Conservation (phyloP, 2,113 vertebrate species). For the Urocynchramus pylzowi region DNA sequence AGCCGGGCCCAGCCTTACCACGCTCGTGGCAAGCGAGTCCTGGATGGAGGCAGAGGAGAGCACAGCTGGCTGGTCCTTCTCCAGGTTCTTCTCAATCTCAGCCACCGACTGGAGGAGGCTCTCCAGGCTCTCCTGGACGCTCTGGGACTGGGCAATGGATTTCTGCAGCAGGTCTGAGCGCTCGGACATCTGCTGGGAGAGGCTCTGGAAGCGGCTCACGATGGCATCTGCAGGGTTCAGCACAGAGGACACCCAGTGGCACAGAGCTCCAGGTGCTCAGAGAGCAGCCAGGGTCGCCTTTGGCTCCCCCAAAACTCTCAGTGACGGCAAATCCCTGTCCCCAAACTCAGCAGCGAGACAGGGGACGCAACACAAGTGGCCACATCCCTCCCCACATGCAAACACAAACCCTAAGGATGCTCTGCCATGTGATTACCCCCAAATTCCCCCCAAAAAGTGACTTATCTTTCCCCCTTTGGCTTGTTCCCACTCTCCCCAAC, state of each 20-base stretch:
- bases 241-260: background rate
- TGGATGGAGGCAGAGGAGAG: constrained; percentile 84
- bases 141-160: constrained; percentile 91
- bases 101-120: constrained; percentile 84
- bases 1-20: constrained; percentile 70
- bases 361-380: fast-evolving
- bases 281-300: background rate
- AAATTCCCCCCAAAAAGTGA: background rate
- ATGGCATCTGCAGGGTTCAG: constrained; percentile 76
- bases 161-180: constrained; percentile 90
- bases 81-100: constrained; percentile 74
- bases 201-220: constrained; percentile 79
- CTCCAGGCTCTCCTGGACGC: constrained; percentile 90
- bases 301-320: background rate
- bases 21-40: constrained; percentile 83
- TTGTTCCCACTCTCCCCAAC: background rate
- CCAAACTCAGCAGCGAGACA: background rate
- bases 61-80: constrained; percentile 61
- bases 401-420: background rate
- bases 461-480: background rate
- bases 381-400: fast-evolving
- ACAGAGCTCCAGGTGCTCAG: background rate
- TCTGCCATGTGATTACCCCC: fast-evolving
- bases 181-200: constrained; percentile 80
- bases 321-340: fast-evolving